A percentile compares a stretch with the other conserved stretches of the same genome.
These are phyloP conservation scores for Maconellicoccus hirsutus DNA, from an alignment of 1,140 invertebrate species.

Conservation along the genomic window DNA sequence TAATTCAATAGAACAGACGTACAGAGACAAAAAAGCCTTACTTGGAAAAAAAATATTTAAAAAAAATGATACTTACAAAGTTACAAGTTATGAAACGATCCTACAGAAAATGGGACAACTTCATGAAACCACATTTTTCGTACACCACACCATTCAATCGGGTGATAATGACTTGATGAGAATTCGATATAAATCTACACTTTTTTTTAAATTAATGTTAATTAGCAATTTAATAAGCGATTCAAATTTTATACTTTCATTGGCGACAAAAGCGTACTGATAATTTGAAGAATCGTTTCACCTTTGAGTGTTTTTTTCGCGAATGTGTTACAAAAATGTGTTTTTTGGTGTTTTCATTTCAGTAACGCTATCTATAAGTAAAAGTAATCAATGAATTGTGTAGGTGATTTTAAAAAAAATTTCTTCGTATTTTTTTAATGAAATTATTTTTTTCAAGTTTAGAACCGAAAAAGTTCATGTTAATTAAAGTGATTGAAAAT, in stretches of 20 bases:
- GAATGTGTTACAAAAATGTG: too few species aligned
- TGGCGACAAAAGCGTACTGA: background rate
- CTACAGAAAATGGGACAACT: background rate
- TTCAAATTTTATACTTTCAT: background rate
- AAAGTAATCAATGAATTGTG: too few species aligned
- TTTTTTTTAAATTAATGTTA: background rate
- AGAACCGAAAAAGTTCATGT: too few species aligned
- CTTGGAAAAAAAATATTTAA: background rate
- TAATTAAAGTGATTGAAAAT: too few species aligned
- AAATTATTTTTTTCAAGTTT: too few species aligned
- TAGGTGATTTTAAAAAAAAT: too few species aligned
- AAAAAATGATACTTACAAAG: background rate
- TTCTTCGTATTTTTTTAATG: too few species aligned
- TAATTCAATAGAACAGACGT: background rate
- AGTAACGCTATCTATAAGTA: too few species aligned
- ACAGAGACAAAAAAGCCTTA: background rate
- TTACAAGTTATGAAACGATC: background rate
- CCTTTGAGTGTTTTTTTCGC: background rate
- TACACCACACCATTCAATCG: background rate
- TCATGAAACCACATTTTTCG: background rate
- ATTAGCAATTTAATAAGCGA: constrained; percentile 5
- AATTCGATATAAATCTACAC: background rate
- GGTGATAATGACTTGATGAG: background rate
- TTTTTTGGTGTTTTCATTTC: background rate
- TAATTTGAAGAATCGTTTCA: background rate